Conservation (phyloP, 2,113 vertebrate species). For the Cisticola juncidis region DNA sequence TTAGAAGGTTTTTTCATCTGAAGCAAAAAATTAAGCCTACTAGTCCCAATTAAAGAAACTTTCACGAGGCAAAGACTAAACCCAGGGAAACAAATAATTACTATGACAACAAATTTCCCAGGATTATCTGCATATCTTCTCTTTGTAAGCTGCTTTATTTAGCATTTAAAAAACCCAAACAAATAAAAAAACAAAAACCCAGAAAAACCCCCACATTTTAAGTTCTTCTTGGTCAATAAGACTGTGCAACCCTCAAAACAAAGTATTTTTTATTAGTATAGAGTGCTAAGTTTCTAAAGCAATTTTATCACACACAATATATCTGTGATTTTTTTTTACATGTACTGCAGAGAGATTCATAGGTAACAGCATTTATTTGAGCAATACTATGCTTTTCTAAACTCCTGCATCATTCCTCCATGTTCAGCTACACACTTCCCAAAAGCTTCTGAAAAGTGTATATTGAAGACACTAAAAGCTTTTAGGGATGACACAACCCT, state of each 20-base stretch:
- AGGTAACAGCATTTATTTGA: neutral
- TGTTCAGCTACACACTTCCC: neutral
- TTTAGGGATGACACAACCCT: neutral
- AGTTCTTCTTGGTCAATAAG: neutral
- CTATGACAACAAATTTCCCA: neutral
- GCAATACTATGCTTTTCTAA: neutral
- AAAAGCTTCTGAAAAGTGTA: neutral
- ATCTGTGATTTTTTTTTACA: neutral
- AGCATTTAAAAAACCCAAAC: neutral
- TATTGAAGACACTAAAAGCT: neutral
- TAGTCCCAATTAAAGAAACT: neutral
- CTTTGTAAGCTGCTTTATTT: neutral
- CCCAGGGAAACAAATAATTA: neutral
- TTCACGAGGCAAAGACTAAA: neutral
- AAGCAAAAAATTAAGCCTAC: neutral
- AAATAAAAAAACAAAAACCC: neutral
- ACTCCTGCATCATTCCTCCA: neutral
- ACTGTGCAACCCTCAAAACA: neutral
- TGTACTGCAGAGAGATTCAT: neutral
- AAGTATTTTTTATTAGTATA: neutral
- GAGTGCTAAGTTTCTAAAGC: neutral
- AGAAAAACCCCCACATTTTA: neutral
- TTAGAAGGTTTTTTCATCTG: neutral
- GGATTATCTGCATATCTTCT: neutral
- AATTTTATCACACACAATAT: neutral